Conservation (phyloP, 2,888 invertebrate genomes). For the Apodemia hepburni region DNA sequence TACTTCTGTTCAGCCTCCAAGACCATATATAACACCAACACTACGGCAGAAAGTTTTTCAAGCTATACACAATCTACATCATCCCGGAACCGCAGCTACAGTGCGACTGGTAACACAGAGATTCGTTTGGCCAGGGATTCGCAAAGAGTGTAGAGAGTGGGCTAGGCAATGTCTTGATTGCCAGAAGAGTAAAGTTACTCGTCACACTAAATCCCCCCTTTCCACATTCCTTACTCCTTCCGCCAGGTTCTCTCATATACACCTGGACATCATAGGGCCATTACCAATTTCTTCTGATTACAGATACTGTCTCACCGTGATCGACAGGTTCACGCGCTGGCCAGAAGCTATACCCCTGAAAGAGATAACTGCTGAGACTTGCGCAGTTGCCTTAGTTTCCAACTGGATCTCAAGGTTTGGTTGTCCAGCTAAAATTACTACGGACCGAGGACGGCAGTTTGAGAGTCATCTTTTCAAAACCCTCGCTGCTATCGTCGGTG, state of each 20-base stretch:
- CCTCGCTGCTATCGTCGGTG: constrained; percentile 30
- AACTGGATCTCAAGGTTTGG: constrained; percentile 37
- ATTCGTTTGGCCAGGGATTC: constrained; percentile 8
- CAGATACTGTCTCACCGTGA: constrained; percentile 42
- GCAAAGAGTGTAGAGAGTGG: constrained; percentile 33
- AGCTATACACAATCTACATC: background rate
- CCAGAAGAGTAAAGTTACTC: constrained; percentile 40
- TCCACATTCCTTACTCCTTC: constrained; percentile 13
- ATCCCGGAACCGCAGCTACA: constrained; percentile 11
- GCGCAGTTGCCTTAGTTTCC: constrained; percentile 39
- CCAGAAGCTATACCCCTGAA: constrained; percentile 42
- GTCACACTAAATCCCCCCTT: constrained; percentile 4
- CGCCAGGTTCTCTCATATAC: constrained; percentile 11
- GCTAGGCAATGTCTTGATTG: constrained; percentile 37
- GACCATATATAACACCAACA: constrained; percentile 22
- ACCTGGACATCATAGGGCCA: constrained; percentile 12
- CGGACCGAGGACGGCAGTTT: constrained; percentile 47
- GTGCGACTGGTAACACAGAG: constrained; percentile 14
- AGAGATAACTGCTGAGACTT: constrained; percentile 47
- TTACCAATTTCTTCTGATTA: constrained; percentile 31
- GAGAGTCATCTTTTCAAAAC: constrained; percentile 31
- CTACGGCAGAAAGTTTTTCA: constrained; percentile 15
- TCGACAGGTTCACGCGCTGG: constrained; percentile 45
- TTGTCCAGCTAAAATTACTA: constrained; percentile 38
- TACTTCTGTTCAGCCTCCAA: constrained; percentile 14